A percentile compares a stretch with the other conserved stretches of the same genome.
These are phyloP conservation scores for Drosophila monieri DNA, from an alignment of 2,888 invertebrate genomes.

Conservation along the genomic window DNA sequence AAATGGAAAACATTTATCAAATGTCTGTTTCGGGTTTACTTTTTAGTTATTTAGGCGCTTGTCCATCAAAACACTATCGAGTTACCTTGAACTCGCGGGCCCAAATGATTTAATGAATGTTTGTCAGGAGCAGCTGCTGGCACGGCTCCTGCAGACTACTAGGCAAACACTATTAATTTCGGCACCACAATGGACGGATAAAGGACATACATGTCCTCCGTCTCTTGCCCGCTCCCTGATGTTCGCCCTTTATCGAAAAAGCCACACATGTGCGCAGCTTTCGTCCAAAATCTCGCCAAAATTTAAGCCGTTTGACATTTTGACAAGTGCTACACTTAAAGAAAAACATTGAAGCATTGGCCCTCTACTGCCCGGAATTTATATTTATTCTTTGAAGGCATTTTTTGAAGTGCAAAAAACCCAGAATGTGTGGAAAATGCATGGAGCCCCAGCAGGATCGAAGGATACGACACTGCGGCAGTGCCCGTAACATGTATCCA, in stretches of 20 bases:
- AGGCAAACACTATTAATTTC: conserved; percentile 52
- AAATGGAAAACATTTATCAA: conserved; percentile 23
- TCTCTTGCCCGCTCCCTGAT: background rate
- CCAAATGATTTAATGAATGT: conserved; percentile 72
- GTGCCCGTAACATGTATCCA: conserved; percentile 2
- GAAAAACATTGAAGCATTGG: background rate
- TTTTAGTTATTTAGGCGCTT: background rate
- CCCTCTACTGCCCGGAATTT: too few relatives aligned
- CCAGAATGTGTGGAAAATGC: background rate
- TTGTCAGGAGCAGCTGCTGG: conserved; percentile 65
- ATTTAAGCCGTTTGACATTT: conserved; percentile 43
- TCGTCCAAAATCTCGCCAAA: conserved; percentile 28
- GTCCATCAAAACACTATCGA: conserved; percentile 28
- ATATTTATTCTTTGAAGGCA: background rate
- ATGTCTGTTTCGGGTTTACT: background rate
- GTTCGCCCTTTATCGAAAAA: conserved; percentile 23
- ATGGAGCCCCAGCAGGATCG: conserved; percentile 6
- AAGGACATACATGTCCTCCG: background rate
- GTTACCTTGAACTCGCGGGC: conserved; percentile 15
- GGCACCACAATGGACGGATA: conserved; percentile 41
- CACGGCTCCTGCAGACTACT: conserved; percentile 9
- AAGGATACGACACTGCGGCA: conserved; percentile 14
- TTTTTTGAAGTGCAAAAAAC: conserved; percentile 4
- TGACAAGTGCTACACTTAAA: conserved; percentile 21
- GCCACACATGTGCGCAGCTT: conserved; percentile 27